These are phyloP conservation scores for Tetramorium alpestre DNA, from an alignment of 1,140 invertebrate genomes.

Conservation along the genomic window DNA sequence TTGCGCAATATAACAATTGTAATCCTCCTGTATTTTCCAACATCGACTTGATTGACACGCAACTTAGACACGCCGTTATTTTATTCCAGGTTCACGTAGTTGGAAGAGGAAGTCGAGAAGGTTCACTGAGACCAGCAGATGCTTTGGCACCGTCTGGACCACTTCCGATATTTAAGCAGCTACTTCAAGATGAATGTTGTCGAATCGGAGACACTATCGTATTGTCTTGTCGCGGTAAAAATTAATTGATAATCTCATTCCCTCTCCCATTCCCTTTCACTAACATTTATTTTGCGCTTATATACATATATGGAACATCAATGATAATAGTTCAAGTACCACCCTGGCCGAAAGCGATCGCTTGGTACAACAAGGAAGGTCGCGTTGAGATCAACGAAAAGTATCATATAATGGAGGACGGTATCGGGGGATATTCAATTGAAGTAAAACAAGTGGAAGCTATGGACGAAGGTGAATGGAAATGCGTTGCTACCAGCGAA, in stretches of 20 bases:
- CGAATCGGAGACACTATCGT: constrained; percentile 91
- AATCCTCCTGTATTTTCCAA: background rate
- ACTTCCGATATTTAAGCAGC: constrained; percentile 91
- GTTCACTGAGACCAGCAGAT: constrained; percentile 87
- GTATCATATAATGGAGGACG: constrained; percentile 92
- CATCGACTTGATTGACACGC: background rate
- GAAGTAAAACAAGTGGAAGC: constrained; percentile 91
- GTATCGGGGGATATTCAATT: constrained; percentile 91
- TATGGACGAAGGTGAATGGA: constrained; percentile 95
- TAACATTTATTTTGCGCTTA: constrained; percentile 55
- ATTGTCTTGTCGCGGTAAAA: constrained; percentile 90
- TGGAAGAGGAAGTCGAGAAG: constrained; percentile 89
- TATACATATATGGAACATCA: constrained; percentile 1
- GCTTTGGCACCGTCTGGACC: constrained; percentile 86
- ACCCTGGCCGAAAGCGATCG: constrained; percentile 92
- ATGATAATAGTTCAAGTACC: constrained; percentile 89
- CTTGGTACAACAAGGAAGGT: constrained; percentile 94
- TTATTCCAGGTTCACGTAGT: constrained; percentile 89
- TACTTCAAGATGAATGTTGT: constrained; percentile 90
- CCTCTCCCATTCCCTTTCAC: too few relatives aligned
- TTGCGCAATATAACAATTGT: constrained; percentile 2
- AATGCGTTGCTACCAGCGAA: constrained; percentile 91
- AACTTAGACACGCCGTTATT: constrained; percentile 16
- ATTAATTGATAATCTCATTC: constrained; percentile 1
- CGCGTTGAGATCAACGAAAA: constrained; percentile 88